Base-by-base conservation (phyloP, 1,140 invertebrate species). In the Rhyacophila brunnea region DNA sequence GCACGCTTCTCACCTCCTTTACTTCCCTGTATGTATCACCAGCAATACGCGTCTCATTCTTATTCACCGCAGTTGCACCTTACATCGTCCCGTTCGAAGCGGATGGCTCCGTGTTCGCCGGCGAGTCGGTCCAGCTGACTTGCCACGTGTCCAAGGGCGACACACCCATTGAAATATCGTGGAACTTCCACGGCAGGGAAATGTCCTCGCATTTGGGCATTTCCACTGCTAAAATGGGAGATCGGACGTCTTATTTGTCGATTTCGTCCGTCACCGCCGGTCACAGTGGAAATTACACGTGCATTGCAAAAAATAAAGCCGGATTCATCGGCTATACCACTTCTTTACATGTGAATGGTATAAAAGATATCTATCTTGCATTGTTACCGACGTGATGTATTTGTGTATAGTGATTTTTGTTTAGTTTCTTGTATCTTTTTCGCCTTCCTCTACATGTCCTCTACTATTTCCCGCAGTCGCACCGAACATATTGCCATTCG, bases 251-350 rank as follows among this genome's bases (percentile, higher is more conserved):
- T 67, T 85, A 88, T 63, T 74, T 93, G 60, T 88, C 85, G 53
- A 91, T 93, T 66, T 86, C 90, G 67, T 85, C 85, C 58, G 87
- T 89, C n/a, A 81, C 83, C 51, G 87, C 85, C 38, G 79, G 82
- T 46, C 91, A 94, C 71, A 83, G 83, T 69, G 89, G 89, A 60
- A 85, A 85, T 63, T 95, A 93, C 68, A 91, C 88, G 59, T 95
- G 92, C 74, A 81, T 85, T 65, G 89, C 86, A 45, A 85, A 77
- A 66, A 91, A 91, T 77, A 77, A 75, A 55, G 92, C 90, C 20
- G 88, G 88, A 58, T 85, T 79, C 44, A 83, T 81, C 66, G 86
- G 83, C 70, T 83, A 86, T 74, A 85, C 87, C 65, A 83, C 87
- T 62, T 74, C 80, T 66, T 78, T 91, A 65, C 79, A 85, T 67